A percentile compares a stretch with the other conserved stretches of the same genome.
phyloP scores from a whole-genome alignment of 2,888 invertebrate genomes.

The Drosophila imparisetae region DNA sequence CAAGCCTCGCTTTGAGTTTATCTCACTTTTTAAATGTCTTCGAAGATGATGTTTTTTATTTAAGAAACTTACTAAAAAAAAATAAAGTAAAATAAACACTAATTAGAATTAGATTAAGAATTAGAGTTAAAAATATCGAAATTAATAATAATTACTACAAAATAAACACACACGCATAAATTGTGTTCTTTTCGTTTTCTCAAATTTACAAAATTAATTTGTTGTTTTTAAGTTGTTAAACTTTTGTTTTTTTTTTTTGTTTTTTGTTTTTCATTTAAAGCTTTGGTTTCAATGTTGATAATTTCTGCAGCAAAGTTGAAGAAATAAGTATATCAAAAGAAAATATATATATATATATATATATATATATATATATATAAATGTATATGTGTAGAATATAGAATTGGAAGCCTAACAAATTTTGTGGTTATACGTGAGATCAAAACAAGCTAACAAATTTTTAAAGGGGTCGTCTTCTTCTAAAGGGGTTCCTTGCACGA shows the following conservation, averaged over 20 bases:
- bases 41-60: constrained; percentile 17
- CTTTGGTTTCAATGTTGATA: constrained; percentile 77
- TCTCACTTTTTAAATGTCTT: constrained; percentile 51
- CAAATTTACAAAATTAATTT: constrained; percentile 34
- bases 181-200: constrained; percentile 20
- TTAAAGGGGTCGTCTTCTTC: constrained; percentile 14
- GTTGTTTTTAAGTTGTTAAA: constrained; percentile 20
- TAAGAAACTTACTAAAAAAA: constrained; percentile 23
- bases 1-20: constrained; percentile 70
- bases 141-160: constrained; percentile 21
- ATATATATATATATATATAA: neutral
- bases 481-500: neutral
- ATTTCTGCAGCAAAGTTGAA: constrained; percentile 74
- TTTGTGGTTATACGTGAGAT: constrained; percentile 67
- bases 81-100: constrained; percentile 28
- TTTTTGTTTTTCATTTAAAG: constrained; percentile 61
- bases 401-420: constrained; percentile 63
- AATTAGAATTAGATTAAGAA: constrained; percentile 40
- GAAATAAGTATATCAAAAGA: constrained; percentile 30
- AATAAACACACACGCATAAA: constrained; percentile 58
- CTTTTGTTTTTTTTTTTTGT: constrained; percentile 23
- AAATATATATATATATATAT: constrained; percentile 1
- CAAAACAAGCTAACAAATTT: constrained; percentile 68
- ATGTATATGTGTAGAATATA: neutral
- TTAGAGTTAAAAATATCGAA: constrained; percentile 44